Evolutionary conservation across 1,140 invertebrate genomes (phyloP).

Genomic region (Tyrophagus putrescentiae): DNA sequence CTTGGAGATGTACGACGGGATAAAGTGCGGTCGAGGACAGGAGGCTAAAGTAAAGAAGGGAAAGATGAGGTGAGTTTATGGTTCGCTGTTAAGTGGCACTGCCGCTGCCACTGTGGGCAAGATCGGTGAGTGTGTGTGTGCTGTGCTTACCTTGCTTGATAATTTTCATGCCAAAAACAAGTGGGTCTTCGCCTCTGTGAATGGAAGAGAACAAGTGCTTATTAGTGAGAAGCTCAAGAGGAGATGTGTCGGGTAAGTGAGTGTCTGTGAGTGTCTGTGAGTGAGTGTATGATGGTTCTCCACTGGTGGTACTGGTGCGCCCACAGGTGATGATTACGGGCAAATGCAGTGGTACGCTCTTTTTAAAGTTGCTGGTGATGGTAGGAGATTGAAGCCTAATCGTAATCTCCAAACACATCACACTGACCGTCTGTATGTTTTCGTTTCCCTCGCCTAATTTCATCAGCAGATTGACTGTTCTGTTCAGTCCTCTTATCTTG

Average conservation of each 20-base stretch:
- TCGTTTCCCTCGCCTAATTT: too few relatives aligned
- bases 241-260: background rate
- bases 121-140: too few relatives aligned
- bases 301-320: slow-evolving; percentile 4
- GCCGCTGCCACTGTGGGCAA: too few relatives aligned
- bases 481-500: too few relatives aligned
- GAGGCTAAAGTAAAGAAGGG: slow-evolving; percentile 19
- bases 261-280: too few relatives aligned
- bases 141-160: slow-evolving; percentile 36
- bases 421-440: too few relatives aligned
- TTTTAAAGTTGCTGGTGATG: too few relatives aligned
- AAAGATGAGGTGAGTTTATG: background rate
- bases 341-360: background rate
- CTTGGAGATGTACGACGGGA: slow-evolving; percentile 22
- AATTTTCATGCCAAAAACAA: slow-evolving; percentile 48
- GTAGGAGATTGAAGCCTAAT: too few relatives aligned
- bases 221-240: background rate
- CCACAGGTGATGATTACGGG: slow-evolving; percentile 5
- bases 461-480: too few relatives aligned
- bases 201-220: background rate
- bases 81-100: background rate
- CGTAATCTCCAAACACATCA: too few relatives aligned
- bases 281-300: background rate
- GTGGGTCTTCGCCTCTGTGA: slow-evolving; percentile 43
- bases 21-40: slow-evolving; percentile 24